These are phyloP conservation scores for Heliconius ethilla DNA, from an alignment of 2,888 invertebrate genomes.

Conservation along the genomic window DNA sequence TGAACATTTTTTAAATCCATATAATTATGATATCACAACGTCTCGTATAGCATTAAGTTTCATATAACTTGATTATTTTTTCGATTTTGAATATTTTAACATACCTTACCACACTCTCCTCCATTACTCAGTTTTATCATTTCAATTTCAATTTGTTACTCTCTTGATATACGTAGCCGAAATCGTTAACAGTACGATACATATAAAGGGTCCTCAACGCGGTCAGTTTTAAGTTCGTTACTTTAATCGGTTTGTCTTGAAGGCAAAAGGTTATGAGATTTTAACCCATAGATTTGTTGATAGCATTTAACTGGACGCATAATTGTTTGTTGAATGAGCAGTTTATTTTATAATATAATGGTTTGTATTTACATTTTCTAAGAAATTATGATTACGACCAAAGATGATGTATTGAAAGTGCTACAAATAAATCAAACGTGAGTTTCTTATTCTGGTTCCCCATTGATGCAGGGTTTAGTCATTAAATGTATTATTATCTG, in stretches of 20 bases:
- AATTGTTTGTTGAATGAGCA: constrained; percentile 77
- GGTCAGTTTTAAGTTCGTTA: constrained; percentile 53
- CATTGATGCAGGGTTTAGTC: constrained; percentile 25
- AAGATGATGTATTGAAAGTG: constrained; percentile 65
- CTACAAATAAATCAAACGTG: constrained; percentile 54
- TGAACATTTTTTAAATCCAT: constrained; percentile 27
- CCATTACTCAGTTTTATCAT: constrained; percentile 14
- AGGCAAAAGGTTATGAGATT: constrained; percentile 79
- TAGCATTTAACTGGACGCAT: constrained; percentile 76
- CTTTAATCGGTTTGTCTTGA: constrained; percentile 63
- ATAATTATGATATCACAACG: constrained; percentile 9
- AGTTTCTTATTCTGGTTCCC: constrained; percentile 27
- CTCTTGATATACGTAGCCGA: background rate
- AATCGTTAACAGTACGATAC: constrained; percentile 44
- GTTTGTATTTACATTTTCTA: constrained; percentile 70
- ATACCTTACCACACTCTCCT: background rate
- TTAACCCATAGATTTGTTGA: constrained; percentile 77
- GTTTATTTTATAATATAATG: constrained; percentile 75
- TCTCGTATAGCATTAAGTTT: background rate
- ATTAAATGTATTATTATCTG: constrained; percentile 7
- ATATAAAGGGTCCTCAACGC: constrained; percentile 53
- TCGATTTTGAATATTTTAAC: constrained; percentile 10
- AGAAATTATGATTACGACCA: constrained; percentile 65
- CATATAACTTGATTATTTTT: constrained; percentile 2
- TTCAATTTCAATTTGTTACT: constrained; percentile 10